Evolutionary conservation across 2,888 invertebrate genomes (phyloP), one percentile per base, ranked within the genome.

Genomic region (Ophion costatus): DNA sequence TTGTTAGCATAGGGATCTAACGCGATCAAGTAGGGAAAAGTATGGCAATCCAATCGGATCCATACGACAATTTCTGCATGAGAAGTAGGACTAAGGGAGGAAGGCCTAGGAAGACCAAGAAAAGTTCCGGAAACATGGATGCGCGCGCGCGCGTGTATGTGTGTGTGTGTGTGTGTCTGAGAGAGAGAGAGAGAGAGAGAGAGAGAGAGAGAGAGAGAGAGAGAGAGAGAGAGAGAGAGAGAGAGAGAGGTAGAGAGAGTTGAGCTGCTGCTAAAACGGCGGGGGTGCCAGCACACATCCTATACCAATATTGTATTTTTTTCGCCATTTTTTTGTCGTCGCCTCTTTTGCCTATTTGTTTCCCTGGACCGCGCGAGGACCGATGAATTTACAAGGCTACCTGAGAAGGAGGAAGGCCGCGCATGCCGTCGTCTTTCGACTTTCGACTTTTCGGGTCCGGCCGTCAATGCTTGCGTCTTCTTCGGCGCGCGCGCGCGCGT

Each of bases 351-450:
- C 66, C 29, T 64, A n/a, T 22, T 42, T 20, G 45, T 74, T 78
- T 71, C 67, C 45, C 45, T 77, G 76, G 76, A 64, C 76, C 67
- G 78, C 66, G 80, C 67, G 80, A 83, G 87, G 74, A 83, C 64
- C 83, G 80, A 86, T 87, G 76, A 88, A 83, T 87, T 74, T 88
- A 87, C 86, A 88, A 86, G 87, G 83, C 85, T 87, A 88, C 87
- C 88, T 87, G 87, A 83, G 81, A 78, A 86, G 67, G 74, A 76
- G 59, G 63, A 82, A 77, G 83, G 82, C 75, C 77, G 56, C 64
- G 57, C 20, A 69, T 73, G 51, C 24, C 71, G 71, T 73, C 74
- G 42, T 83, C 79, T 38, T 82, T 82, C 79, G 82, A 86, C 87
- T 87, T 85, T 88, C 85, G 83, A 84, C 75, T 87, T 82, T 85